A percentile compares a stretch with the other conserved stretches of the same genome.
These are phyloP conservation scores for Phytoseiulus persimilis DNA, from an alignment of 2,888 invertebrate genomes.

Conservation along the genomic window DNA sequence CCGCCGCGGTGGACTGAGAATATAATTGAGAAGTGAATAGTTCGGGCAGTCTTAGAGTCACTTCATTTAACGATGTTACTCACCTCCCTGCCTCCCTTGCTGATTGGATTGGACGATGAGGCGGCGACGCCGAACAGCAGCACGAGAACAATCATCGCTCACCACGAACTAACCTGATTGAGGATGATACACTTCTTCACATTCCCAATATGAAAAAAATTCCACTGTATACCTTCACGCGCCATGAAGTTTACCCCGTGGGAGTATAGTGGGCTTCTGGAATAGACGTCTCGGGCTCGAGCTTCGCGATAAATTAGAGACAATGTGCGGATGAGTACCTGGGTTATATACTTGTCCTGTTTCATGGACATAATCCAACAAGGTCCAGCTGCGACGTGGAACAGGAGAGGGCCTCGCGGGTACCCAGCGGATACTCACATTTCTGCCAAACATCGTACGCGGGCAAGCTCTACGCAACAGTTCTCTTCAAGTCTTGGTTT, in stretches of 20 bases:
- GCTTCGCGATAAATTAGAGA: background rate
- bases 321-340: background rate
- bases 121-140: background rate
- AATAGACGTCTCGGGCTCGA: background rate
- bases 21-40: background rate
- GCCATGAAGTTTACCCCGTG: background rate
- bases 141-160: background rate
- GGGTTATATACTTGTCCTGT: background rate
- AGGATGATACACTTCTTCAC: background rate
- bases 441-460: background rate
- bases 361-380: background rate
- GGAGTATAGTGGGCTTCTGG: background rate
- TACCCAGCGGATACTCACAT: background rate
- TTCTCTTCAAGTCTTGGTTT: too few relatives aligned
- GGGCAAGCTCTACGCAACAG: too few relatives aligned
- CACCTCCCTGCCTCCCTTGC: background rate
- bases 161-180: background rate
- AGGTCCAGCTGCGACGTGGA: background rate
- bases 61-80: background rate
- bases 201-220: too few relatives aligned
- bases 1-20: background rate
- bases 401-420: background rate
- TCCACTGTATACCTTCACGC: too few relatives aligned
- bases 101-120: background rate
- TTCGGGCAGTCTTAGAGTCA: background rate